Evolutionary conservation across 2,888 invertebrate genomes (phyloP).

Genomic region (Aspidiotus rigidus): DNA sequence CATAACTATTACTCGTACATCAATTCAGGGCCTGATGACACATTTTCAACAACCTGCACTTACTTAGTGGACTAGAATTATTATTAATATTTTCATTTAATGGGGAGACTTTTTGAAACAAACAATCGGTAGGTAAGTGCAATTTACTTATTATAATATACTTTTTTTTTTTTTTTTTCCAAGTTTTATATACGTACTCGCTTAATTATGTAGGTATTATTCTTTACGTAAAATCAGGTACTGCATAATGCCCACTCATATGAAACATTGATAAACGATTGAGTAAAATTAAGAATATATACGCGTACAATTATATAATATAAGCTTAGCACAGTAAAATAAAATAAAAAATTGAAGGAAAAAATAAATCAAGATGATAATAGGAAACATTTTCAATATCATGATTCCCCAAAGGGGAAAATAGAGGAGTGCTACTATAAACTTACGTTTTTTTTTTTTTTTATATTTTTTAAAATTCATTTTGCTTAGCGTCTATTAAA

Average conservation of each 20-base stretch:
- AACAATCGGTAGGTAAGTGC: no score
- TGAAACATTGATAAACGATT: neutral
- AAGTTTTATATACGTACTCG: no score
- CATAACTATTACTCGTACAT: neutral
- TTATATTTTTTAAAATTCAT: no score
- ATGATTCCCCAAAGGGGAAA: no score
- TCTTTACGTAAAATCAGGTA: neutral
- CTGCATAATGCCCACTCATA: neutral
- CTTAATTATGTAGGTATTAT: neutral
- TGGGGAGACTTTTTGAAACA: no score
- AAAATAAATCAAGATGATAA: neutral
- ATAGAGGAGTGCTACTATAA: no score
- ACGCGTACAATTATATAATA: neutral
- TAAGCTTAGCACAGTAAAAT: neutral
- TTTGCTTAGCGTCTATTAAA: no score
- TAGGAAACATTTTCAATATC: neutral
- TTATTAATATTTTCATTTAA: neutral
- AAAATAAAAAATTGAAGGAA: neutral
- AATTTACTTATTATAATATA: no score
- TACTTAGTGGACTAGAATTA: neutral
- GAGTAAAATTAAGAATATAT: neutral
- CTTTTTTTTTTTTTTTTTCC: no score
- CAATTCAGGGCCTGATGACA: neutral
- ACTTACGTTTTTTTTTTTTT: no score
- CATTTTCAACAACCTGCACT: neutral